phyloP scores from a whole-genome alignment of 2,113 vertebrate species.

The Muscicapa adusta region DNA sequence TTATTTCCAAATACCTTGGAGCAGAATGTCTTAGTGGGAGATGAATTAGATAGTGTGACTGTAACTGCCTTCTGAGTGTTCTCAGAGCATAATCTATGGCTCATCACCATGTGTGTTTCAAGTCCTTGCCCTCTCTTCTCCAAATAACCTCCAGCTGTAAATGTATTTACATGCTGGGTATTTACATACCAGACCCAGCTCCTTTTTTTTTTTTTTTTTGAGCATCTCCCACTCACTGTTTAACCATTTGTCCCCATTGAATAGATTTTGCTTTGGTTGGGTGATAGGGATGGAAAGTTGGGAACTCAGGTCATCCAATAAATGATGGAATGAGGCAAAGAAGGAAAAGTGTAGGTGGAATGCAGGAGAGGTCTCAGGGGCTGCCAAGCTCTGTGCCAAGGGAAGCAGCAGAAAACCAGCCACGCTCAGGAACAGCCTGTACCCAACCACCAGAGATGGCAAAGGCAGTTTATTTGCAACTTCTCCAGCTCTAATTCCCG shows the following conservation, averaged over 20 bases:
- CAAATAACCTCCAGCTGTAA: constrained; percentile 23
- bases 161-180: background rate
- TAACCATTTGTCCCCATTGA: background rate
- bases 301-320: background rate
- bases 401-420: constrained; percentile 4
- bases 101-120: background rate
- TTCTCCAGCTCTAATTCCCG: background rate
- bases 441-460: background rate
- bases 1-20: constrained; percentile 50
- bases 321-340: background rate
- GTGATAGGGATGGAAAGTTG: background rate
- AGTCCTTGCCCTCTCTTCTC: constrained; percentile 18
- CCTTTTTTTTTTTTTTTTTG: background rate
- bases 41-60: background rate
- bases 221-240: background rate
- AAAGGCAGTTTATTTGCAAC: background rate
- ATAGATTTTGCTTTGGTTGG: background rate
- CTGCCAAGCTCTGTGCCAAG: background rate
- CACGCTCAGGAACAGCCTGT: constrained; percentile 11
- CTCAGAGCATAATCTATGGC: background rate
- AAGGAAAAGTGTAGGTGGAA: background rate
- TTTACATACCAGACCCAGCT: background rate
- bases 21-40: constrained; percentile 23
- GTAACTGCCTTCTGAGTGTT: background rate
- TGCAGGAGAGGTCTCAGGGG: background rate